Conservation (phyloP, 2,888 invertebrate genomes). For the Arge pagana region DNA sequence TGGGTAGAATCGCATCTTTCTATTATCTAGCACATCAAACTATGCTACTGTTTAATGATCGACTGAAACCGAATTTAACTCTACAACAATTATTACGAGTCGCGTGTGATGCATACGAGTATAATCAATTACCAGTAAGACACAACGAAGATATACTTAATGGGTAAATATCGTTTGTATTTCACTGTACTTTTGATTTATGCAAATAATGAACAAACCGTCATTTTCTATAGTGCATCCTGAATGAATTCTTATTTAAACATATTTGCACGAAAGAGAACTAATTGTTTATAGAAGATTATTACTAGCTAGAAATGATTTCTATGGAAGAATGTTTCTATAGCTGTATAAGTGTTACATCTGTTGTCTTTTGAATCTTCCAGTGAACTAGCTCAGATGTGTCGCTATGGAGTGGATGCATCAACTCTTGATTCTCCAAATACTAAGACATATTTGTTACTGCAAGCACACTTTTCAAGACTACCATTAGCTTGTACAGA, state of each 20-base stretch:
- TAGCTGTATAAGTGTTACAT: background rate
- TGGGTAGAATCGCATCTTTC: constrained; percentile 93
- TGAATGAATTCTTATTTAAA: constrained; percentile 11
- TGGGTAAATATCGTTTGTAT: constrained; percentile 75
- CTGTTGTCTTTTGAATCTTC: constrained; percentile 36
- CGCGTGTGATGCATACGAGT: constrained; percentile 86
- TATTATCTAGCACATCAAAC: constrained; percentile 95
- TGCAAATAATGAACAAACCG: background rate
- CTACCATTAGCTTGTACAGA: constrained; percentile 85
- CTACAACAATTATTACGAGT: constrained; percentile 77
- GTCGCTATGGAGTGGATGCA: constrained; percentile 74
- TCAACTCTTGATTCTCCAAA: constrained; percentile 87
- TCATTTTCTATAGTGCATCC: constrained; percentile 2
- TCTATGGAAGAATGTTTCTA: background rate
- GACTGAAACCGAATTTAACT: constrained; percentile 67
- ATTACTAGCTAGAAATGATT: constrained; percentile 7
- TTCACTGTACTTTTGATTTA: constrained; percentile 2
- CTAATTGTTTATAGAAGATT: background rate
- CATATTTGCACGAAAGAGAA: background rate
- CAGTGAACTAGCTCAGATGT: constrained; percentile 80
- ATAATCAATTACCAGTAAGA: constrained; percentile 91
- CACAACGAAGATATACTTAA: constrained; percentile 97
- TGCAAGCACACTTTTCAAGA: constrained; percentile 93
- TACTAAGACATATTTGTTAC: constrained; percentile 89
- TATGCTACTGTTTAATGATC: constrained; percentile 79